Conservation (phyloP, 2,797 vertebrate species). For the Channallabes apus region DNA sequence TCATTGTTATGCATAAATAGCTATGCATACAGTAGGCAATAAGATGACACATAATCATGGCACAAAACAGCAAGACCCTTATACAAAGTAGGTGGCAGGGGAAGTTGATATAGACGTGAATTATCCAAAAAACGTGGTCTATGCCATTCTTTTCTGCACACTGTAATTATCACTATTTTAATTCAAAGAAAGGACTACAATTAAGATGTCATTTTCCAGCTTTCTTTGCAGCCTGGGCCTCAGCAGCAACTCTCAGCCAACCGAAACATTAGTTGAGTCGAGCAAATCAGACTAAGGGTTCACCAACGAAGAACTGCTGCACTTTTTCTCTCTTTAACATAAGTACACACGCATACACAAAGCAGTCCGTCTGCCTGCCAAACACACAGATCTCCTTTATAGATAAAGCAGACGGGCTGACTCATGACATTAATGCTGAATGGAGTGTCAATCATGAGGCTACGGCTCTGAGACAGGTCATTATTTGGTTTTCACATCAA, state of each 20-base stretch:
- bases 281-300: conserved; percentile 30
- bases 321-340: conserved; percentile 1
- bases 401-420: conserved; percentile 57
- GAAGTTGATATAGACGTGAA: conserved; percentile 27
- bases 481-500: conserved; percentile 53
- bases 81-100: conserved; percentile 26
- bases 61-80: conserved; percentile 10
- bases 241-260: conserved; percentile 47
- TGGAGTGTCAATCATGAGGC: conserved; percentile 52
- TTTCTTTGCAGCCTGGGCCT: conserved; percentile 31
- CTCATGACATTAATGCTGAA: conserved; percentile 52
- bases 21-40: conserved; percentile 44
- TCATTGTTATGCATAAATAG: conserved; percentile 47
- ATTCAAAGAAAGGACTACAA: conserved; percentile 35
- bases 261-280: conserved; percentile 51
- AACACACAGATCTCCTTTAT: conserved; percentile 45
- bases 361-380: conserved; percentile 32
- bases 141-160: conserved; percentile 10
- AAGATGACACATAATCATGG: conserved; percentile 49
- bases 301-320: conserved; percentile 23
- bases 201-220: conserved; percentile 49
- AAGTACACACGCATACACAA: conserved; percentile 9
- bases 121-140: conserved; percentile 7
- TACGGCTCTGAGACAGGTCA: conserved; percentile 34
- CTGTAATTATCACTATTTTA: conserved; percentile 49